Evolutionary conservation across 2,113 vertebrate genomes (phyloP), one percentile per base, ranked within the genome.

Genomic region (Lagopus leucura): DNA sequence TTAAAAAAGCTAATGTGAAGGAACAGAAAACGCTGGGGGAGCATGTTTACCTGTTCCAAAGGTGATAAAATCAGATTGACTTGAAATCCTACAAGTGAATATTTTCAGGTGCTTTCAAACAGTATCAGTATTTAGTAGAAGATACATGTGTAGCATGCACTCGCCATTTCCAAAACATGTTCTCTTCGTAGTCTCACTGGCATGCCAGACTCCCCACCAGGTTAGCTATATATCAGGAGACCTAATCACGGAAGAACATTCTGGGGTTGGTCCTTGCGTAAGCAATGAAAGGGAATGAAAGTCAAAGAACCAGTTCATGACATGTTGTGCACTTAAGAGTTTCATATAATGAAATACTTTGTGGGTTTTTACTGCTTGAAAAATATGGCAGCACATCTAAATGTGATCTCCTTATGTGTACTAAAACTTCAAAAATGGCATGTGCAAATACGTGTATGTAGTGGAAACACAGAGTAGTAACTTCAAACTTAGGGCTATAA

Each of bases 1-100:
- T 90, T 21, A 90, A 78, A 89, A 81, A 76, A 71, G 76, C 5
- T 72, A 81, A 86, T 77, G n/a, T 55, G 64, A 84, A 60, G 40
- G 42, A 89, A 75, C 81, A 89, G 86, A 58, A 93, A 90, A 63
- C 54, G 70, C 75, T 63, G n/a, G 61, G 76, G 81, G 32, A 94
- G 24, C 54, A 55, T 78, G 70, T 86, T 91, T 90, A 86, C 69
- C 47, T 96, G 82, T 45, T 93, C 89, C 34, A 66, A 92, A 92
- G 91, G 79, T 92, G 86, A 74, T 87, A 87, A 95, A 84, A 94
- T 50, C 86, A 94, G 86, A 75, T 60, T 79, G 82, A 81, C 50
- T 38, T 63, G 57, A 95, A 96, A 76, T 94, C 85, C 73, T 69
- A 67, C 16, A 38, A 45, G 50, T 63, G 64, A 86, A 61, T 84